Conservation (phyloP, 2,797 vertebrate species). For the Sylvia borin region DNA sequence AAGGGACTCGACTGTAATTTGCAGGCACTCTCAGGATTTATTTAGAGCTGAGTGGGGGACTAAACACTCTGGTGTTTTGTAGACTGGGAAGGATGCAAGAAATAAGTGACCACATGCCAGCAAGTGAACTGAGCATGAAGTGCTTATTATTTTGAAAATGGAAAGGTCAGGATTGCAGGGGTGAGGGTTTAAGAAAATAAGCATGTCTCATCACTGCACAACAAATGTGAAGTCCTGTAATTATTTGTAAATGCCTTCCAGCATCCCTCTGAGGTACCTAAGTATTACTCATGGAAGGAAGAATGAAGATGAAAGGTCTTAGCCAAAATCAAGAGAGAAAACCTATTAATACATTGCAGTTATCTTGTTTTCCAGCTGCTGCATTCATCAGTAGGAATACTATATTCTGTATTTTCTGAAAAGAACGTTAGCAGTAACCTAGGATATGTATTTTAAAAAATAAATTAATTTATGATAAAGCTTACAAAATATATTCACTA, state of each 20-base stretch:
- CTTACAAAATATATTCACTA: not conserved
- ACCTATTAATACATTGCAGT: not conserved
- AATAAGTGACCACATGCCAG: constrained; percentile 20
- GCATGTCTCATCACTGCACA: constrained; percentile 18
- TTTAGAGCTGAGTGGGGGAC: not conserved
- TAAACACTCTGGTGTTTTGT: not conserved
- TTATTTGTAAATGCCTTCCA: constrained; percentile 52
- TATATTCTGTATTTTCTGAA: not conserved
- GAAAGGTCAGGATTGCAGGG: constrained; percentile 34
- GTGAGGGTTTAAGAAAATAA: constrained; percentile 31
- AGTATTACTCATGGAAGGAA: not conserved
- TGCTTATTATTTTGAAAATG: constrained; percentile 48
- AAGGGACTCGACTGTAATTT: not conserved
- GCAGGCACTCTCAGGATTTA: not conserved
- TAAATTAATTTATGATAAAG: not conserved
- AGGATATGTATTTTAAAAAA: not conserved
- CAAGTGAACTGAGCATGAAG: constrained; percentile 24
- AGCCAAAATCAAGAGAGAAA: constrained; percentile 3
- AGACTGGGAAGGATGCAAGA: not conserved
- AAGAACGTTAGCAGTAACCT: not conserved
- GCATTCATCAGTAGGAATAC: not conserved
- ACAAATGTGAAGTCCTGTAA: constrained; percentile 39
- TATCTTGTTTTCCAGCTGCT: not conserved
- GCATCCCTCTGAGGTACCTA: constrained; percentile 14
- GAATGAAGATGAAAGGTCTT: constrained; percentile 8